These are phyloP conservation scores for Crocodylus rhombifer DNA, from an alignment of 2,797 vertebrate species.

Conservation along the genomic window DNA sequence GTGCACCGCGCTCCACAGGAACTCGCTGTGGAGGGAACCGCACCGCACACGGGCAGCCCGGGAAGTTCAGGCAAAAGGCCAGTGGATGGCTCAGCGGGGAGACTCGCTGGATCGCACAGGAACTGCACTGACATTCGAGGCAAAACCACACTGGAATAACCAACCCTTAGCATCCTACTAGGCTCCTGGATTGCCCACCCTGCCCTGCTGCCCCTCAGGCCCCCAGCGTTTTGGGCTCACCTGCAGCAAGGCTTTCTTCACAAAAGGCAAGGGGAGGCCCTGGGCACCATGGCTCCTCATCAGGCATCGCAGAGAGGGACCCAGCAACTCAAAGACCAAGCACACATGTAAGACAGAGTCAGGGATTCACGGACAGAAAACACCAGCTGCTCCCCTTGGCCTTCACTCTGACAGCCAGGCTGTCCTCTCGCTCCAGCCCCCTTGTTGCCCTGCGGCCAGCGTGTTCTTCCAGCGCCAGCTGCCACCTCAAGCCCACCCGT, in stretches of 20 bases:
- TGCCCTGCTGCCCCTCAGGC: background rate
- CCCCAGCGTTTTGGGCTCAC: conserved; percentile 66
- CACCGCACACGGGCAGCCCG: background rate
- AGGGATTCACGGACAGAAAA: conserved; percentile 55
- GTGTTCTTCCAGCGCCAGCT: background rate
- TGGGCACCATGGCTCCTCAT: conserved; percentile 81
- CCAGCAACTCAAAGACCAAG: conserved; percentile 88
- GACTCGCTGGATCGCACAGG: too few species aligned
- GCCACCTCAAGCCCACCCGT: background rate
- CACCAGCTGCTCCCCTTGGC: background rate
- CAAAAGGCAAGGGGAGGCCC: conserved; percentile 81
- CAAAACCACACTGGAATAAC: background rate
- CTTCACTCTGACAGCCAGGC: background rate
- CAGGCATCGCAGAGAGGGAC: conserved; percentile 86
- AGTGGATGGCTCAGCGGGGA: background rate
- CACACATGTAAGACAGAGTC: conserved; percentile 83
- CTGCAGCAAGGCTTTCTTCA: conserved; percentile 87
- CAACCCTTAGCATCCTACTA: background rate
- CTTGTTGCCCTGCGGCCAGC: background rate
- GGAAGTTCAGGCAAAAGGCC: background rate
- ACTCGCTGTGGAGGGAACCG: background rate
- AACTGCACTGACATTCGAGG: background rate
- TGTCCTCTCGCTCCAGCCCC: background rate
- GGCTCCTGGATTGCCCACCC: background rate
- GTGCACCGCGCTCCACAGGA: background rate